A percentile compares a stretch with the other conserved stretches of the same genome.
phyloP scores from a whole-genome alignment of 2,797 vertebrate species.

The Phataginus tricuspis region DNA sequence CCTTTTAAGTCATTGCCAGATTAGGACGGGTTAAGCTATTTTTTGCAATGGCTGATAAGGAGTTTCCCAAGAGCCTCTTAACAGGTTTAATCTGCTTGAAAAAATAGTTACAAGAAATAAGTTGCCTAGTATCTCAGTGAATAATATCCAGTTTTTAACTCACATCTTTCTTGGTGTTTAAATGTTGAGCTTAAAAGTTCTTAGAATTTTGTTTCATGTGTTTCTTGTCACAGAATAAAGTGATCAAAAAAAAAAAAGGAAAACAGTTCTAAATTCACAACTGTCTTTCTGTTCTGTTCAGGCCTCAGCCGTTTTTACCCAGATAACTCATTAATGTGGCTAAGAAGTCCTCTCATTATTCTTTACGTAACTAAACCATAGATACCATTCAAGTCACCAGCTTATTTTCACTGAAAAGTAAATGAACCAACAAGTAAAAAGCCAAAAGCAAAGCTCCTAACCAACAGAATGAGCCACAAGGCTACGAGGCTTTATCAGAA shows the following conservation, averaged over 20 bases:
- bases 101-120: conserved; percentile 38
- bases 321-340: background rate
- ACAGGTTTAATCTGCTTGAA: conserved; percentile 54
- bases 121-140: background rate
- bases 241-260: conserved; percentile 34
- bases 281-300: background rate
- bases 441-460: background rate
- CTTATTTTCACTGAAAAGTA: conserved; percentile 7
- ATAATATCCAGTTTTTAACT: background rate
- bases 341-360: conserved; percentile 14
- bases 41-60: conserved; percentile 49
- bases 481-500: background rate
- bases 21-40: conserved; percentile 45
- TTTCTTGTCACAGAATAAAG: conserved; percentile 26
- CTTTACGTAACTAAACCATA: background rate
- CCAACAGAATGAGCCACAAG: background rate
- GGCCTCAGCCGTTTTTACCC: background rate
- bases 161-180: background rate
- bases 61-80: conserved; percentile 65
- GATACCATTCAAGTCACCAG: background rate
- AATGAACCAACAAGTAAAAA: conserved; percentile 39
- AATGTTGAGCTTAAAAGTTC: conserved; percentile 11
- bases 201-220: conserved; percentile 1
- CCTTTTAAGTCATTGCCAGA: conserved; percentile 18
- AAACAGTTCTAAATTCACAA: background rate